phyloP scores from a whole-genome alignment of 2,113 vertebrate genomes.

The Elgaria multicarinata region DNA sequence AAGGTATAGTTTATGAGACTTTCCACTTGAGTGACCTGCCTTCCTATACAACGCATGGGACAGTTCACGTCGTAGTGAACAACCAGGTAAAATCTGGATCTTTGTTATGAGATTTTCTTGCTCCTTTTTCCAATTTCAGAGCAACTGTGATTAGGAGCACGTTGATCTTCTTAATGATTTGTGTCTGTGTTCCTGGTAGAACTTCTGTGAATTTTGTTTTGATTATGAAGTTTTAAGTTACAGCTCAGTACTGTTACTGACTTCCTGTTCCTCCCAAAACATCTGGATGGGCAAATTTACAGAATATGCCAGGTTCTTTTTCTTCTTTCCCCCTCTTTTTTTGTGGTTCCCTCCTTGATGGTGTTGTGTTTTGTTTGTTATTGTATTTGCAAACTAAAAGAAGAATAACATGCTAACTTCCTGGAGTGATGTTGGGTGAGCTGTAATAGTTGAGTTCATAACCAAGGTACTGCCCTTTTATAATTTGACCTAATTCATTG shows the following conservation, averaged over 20 bases:
- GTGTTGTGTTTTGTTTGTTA: no score
- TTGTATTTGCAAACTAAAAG: no score
- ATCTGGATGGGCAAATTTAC: neutral
- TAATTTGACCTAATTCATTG: neutral
- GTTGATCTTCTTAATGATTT: neutral
- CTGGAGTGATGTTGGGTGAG: neutral
- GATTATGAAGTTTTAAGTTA: neutral
- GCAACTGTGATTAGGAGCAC: neutral
- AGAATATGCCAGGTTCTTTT: no score
- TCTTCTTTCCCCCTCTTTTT: no score
- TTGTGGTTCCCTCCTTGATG: no score
- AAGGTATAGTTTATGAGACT: constrained; percentile 95
- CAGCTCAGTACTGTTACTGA: neutral
- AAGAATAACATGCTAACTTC: no score
- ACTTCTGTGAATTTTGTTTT: neutral
- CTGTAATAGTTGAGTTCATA: neutral
- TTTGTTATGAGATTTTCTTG: neutral
- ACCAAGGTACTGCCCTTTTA: neutral
- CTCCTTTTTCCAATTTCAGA: neutral
- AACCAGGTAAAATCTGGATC: constrained; percentile 87
- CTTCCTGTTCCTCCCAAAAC: neutral
- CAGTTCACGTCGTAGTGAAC: constrained; percentile 94
- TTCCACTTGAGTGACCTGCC: constrained; percentile 96
- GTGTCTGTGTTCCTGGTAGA: neutral
- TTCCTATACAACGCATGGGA: constrained; percentile 93